These are phyloP conservation scores for Bubo bubo DNA, from an alignment of 2,113 vertebrate genomes.

Conservation along the genomic window DNA sequence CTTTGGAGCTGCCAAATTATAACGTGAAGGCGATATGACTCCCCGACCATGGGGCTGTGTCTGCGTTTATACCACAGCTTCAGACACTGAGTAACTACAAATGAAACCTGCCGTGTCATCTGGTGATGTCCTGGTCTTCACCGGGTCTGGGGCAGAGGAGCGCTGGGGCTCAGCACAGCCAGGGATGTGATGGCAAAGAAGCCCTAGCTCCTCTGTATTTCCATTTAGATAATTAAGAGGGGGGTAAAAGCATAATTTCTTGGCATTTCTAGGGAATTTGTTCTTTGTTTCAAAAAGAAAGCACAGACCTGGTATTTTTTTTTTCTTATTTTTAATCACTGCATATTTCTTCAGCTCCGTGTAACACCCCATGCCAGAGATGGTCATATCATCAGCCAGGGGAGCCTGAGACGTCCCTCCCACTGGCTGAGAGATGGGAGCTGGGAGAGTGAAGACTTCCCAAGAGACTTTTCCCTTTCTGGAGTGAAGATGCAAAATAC, in stretches of 20 bases:
- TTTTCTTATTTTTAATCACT: background rate
- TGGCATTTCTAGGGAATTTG: background rate
- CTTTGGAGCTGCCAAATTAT: background rate
- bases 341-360: background rate
- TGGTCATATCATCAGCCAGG: background rate
- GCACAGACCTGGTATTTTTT: background rate
- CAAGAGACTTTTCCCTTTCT: background rate
- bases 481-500: background rate
- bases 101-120: background rate
- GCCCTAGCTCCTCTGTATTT: background rate
- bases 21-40: fast-evolving
- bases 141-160: background rate
- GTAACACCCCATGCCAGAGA: background rate
- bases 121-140: fast-evolving
- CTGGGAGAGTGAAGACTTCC: background rate
- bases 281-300: background rate
- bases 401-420: fast-evolving
- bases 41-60: background rate
- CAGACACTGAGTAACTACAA: background rate
- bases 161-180: background rate
- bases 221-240: background rate
- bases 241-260: background rate
- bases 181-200: background rate
- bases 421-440: background rate
- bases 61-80: background rate